These are phyloP conservation scores for Abrostola triplasia DNA, from an alignment of 2,888 invertebrate genomes.

Conservation along the genomic window DNA sequence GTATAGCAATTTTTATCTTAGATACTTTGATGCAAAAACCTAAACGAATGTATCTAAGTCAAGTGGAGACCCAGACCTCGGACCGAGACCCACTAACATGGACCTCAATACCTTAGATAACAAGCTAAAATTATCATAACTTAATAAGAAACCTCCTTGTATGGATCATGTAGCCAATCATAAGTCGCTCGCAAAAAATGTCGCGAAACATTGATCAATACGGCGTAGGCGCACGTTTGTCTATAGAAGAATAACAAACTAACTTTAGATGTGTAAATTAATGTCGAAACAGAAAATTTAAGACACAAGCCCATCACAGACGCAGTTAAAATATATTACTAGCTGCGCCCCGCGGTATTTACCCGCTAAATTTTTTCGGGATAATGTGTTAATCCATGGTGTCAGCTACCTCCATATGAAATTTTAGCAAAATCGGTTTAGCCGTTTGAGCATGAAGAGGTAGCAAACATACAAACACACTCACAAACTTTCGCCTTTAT, in stretches of 20 bases:
- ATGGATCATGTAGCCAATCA: slow-evolving; percentile 22
- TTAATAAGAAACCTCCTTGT: slow-evolving; percentile 28
- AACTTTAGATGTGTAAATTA: not conserved
- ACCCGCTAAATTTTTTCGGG: too few relatives aligned
- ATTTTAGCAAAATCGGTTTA: too few relatives aligned
- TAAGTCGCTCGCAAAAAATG: slow-evolving; percentile 22
- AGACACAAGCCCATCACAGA: too few relatives aligned
- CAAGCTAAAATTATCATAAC: slow-evolving; percentile 15
- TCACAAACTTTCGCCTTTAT: too few relatives aligned
- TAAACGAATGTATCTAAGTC: slow-evolving; percentile 28
- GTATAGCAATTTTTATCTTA: not conserved
- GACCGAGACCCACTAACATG: slow-evolving; percentile 30
- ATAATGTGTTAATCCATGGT: too few relatives aligned
- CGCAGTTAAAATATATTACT: too few relatives aligned
- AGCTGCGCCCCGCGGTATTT: too few relatives aligned
- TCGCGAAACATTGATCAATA: slow-evolving; percentile 23
- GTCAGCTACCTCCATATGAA: too few relatives aligned
- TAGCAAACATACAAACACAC: too few relatives aligned
- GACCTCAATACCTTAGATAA: slow-evolving; percentile 22
- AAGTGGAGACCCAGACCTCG: slow-evolving; percentile 26
- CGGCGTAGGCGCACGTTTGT: not conserved
- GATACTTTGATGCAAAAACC: not conserved
- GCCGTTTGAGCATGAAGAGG: too few relatives aligned
- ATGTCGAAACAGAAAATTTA: too few relatives aligned
- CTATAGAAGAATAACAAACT: not conserved